Evolutionary conservation across 1,140 invertebrate species (phyloP), one percentile per base, ranked within the genome.

Genomic region (Eriocheir sinensis): DNA sequence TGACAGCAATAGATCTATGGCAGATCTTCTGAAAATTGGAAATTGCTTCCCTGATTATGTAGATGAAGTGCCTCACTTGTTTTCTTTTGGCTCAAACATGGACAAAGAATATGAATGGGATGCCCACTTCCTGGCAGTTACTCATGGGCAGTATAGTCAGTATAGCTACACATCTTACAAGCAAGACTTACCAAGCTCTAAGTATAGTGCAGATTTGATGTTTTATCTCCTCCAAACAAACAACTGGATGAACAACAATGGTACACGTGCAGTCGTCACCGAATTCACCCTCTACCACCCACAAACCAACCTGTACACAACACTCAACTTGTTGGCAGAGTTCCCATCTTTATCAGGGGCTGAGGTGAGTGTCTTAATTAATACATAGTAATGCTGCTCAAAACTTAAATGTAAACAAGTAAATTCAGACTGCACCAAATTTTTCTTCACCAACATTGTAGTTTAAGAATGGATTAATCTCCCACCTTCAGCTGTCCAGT

Each of bases 101-200:
- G 89, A 95, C 60, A 94, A 91, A 53, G 92, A 93, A 72, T 95
- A 95, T 79, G 91, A 95, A 93, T 95, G 95, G 95, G 95, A 95
- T 44, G 95, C 94, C 2, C 95, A 95, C 60, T 95, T 94, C 81
- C 93, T 95, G 8, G 93, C 95, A 36, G 92, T 95, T 60, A 93
- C 91, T 60, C 85, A 95, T 53, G 95, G 95, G 38, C 60, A 41
- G 41, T 95, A 90, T 89, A 81, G 93, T 30, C 83, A 91, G 36
- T 95, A 95, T 79, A 95, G 95, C 81, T 95, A 95, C 79, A 95
- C 95, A n/a, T n/a, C 72, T 0, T 36, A 91, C 30, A 89, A 95
- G 48, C 83, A 94, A n/a, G 27, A 27, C 34, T 72, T 95, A 36
- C 32, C 94, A 27, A 91, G 53, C 36, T 80, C 83, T 9, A 85